Conservation (phyloP, 2,797 vertebrate species). For the Myripristis murdjan region DNA sequence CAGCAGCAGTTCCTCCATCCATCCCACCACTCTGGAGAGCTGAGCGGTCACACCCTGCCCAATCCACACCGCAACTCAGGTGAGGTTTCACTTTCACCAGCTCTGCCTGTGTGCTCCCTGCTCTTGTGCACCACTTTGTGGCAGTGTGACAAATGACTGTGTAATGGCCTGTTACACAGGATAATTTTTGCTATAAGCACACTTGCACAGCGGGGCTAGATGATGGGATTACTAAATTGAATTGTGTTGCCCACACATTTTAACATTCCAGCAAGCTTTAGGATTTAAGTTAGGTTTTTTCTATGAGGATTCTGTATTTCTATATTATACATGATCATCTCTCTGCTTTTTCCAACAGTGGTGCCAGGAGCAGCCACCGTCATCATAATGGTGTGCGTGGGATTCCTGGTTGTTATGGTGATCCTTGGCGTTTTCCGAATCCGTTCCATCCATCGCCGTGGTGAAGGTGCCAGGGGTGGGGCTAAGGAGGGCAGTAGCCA, state of each 20-base stretch:
- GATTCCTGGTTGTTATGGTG: constrained; percentile 98
- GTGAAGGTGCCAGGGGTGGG: constrained; percentile 81
- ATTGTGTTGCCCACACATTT: constrained; percentile 2
- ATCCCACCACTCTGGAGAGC: constrained; percentile 92
- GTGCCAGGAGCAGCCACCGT: constrained; percentile 96
- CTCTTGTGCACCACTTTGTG: constrained; percentile 16
- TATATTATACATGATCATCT: not conserved
- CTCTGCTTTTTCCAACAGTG: constrained; percentile 79
- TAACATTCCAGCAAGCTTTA: not conserved
- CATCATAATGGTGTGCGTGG: constrained; percentile 98
- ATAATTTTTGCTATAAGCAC: not conserved
- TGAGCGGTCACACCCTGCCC: constrained; percentile 95
- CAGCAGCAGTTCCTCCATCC: constrained; percentile 97
- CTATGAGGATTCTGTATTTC: not conserved
- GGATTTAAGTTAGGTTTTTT: not conserved
- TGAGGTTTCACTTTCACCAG: constrained; percentile 55
- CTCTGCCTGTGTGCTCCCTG: not conserved
- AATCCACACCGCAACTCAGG: constrained; percentile 94
- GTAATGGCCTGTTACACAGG: not conserved
- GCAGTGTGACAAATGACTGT: constrained; percentile 2
- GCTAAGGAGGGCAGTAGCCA: constrained; percentile 91
- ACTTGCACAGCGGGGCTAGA: not conserved
- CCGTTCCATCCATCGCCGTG: constrained; percentile 94
- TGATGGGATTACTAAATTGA: constrained; percentile 1
- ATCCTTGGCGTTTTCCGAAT: constrained; percentile 96